A percentile compares a stretch with the other conserved stretches of the same genome.
These are phyloP conservation scores for Callorhinus ursinus DNA, from an alignment of 2,113 vertebrate species.

Conservation along the genomic window DNA sequence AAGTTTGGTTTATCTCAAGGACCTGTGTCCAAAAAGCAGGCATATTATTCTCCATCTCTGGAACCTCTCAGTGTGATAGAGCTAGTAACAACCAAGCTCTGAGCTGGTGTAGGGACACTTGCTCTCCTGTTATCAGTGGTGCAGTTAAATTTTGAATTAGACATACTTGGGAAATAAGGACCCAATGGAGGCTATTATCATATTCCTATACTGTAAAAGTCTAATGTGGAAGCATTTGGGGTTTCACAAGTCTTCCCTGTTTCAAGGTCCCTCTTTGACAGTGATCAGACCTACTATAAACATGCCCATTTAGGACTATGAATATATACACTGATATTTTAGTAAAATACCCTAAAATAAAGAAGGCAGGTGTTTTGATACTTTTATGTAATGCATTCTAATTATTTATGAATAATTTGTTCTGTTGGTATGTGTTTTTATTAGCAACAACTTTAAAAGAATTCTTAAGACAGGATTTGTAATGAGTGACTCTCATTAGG, in stretches of 20 bases:
- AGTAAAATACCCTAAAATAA: slow-evolving; percentile 37
- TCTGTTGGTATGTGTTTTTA: slow-evolving; percentile 38
- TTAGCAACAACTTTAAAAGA: slow-evolving; percentile 35
- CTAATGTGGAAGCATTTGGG: neutral
- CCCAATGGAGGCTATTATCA: neutral
- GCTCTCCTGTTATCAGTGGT: neutral
- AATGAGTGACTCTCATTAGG: slow-evolving; percentile 26
- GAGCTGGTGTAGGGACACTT: neutral
- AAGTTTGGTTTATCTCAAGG: neutral
- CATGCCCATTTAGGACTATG: neutral
- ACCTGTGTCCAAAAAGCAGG: neutral
- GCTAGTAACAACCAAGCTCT: neutral
- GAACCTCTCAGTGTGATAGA: neutral
- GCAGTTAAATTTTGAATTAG: neutral
- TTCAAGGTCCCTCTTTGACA: neutral
- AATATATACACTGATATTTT: slow-evolving; percentile 37
- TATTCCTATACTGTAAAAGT: neutral
- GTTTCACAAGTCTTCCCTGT: neutral
- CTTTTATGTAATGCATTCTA: slow-evolving; percentile 43
- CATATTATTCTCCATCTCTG: neutral
- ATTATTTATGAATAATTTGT: slow-evolving; percentile 51
- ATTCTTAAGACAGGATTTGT: slow-evolving; percentile 25
- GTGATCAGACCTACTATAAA: neutral
- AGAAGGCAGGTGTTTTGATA: neutral
- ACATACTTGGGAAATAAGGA: neutral